Percentiles rank a stretch among this genome's conserved stretches.
These are phyloP conservation scores for Euclidia mi DNA, from an alignment of 2,888 invertebrate species.

Conservation along the genomic window DNA sequence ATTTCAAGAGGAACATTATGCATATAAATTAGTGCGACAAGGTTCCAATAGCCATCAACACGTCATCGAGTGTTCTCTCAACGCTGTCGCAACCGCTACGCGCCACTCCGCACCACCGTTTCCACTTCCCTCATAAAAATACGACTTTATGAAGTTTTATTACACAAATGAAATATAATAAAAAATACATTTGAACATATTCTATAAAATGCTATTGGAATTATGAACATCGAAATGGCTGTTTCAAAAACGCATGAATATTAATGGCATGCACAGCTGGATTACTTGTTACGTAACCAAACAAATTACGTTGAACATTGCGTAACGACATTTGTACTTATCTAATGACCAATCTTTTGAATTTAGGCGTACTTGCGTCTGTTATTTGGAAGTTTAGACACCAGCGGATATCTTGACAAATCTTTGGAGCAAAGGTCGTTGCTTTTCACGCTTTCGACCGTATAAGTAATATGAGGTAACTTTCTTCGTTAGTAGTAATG, in stretches of 20 bases:
- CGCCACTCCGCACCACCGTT: slow-evolving; percentile 49
- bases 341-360: slow-evolving; percentile 12
- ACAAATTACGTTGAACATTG: slow-evolving; percentile 25
- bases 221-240: slow-evolving; percentile 34
- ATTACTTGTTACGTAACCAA: slow-evolving; percentile 29
- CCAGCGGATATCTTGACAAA: no score
- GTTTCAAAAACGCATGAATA: slow-evolving; percentile 44
- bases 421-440: no score
- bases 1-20: slow-evolving; percentile 74
- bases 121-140: slow-evolving; percentile 78
- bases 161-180: slow-evolving; percentile 50
- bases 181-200: slow-evolving; percentile 26
- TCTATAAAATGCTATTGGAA: slow-evolving; percentile 30
- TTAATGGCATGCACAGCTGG: slow-evolving; percentile 32
- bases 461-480: no score
- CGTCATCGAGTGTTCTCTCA: slow-evolving; percentile 66
- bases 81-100: slow-evolving; percentile 54
- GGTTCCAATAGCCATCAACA: slow-evolving; percentile 74
- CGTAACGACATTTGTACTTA: slow-evolving; percentile 26
- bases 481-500: no score
- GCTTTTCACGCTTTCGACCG: no score
- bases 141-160: slow-evolving; percentile 64
- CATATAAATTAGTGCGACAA: slow-evolving; percentile 75
- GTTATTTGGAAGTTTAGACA: no score
- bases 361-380: no score